Evolutionary conservation across 1,140 invertebrate species (phyloP).

Genomic region (Camponotus pennsylvanicus): DNA sequence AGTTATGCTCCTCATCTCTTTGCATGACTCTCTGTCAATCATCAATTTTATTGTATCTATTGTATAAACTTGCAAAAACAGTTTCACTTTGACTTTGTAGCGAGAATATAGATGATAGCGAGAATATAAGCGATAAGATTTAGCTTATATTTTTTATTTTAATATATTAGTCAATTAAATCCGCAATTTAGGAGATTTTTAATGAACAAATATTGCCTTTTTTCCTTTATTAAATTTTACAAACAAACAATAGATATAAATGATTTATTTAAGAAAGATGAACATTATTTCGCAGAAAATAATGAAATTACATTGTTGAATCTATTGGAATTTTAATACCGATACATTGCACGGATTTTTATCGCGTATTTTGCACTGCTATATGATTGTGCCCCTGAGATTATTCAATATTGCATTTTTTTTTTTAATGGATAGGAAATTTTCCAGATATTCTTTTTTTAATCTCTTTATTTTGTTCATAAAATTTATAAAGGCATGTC

Average conservation of each 20-base stretch:
- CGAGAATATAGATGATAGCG: background rate
- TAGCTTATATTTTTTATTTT: background rate
- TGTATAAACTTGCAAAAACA: background rate
- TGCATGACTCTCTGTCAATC: slow-evolving; percentile 55
- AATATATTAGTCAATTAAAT: background rate
- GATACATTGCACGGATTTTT: background rate
- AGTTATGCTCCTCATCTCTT: too few relatives aligned
- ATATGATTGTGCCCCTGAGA: slow-evolving; percentile 44
- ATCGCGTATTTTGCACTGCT: slow-evolving; percentile 1
- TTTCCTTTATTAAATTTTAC: background rate
- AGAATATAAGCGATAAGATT: background rate
- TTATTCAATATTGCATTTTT: slow-evolving; percentile 55
- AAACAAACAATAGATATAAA: background rate
- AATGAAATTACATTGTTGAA: background rate
- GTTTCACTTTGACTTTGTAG: slow-evolving; percentile 25
- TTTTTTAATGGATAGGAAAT: background rate
- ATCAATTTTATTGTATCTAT: slow-evolving; percentile 66
- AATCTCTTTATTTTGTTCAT: slow-evolving; percentile 28
- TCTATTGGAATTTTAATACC: slow-evolving; percentile 1
- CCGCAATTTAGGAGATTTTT: background rate
- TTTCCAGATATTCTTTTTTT: background rate
- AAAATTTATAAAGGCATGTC: slow-evolving; percentile 18
- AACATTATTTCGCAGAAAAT: background rate
- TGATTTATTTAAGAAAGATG: background rate
- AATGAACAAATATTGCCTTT: background rate